These are phyloP conservation scores for Spinibarbus caldwelli DNA, from an alignment of 2,797 vertebrate genomes.

Conservation along the genomic window DNA sequence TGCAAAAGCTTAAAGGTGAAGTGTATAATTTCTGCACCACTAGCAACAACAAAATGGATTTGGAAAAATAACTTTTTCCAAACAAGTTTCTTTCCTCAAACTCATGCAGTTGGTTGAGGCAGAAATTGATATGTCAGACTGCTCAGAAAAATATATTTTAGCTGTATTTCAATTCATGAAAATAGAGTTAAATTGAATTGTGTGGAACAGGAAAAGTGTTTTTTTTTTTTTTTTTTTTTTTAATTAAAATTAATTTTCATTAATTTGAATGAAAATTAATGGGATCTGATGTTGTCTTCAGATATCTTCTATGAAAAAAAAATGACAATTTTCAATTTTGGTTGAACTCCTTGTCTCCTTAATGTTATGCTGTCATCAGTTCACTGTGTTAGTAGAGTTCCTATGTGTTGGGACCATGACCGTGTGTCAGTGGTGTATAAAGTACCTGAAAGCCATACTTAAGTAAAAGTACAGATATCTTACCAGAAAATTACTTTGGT, in stretches of 20 bases:
- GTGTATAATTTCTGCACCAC: neutral
- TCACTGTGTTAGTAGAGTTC: neutral
- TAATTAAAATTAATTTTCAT: neutral
- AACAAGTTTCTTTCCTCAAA: neutral
- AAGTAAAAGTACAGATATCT: too few relatives aligned
- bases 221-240: rapidly evolving
- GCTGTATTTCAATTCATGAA: neutral
- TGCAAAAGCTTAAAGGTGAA: neutral
- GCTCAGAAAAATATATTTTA: neutral
- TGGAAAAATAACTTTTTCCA: conserved; percentile 1
- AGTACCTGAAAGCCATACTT: too few relatives aligned
- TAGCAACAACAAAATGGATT: conserved; percentile 14
- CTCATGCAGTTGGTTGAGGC: neutral
- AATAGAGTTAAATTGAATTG: neutral
- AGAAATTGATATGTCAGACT: neutral
- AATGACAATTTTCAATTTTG: neutral
- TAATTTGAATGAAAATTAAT: neutral
- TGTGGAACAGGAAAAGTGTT: neutral
- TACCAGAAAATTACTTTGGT: too few relatives aligned
- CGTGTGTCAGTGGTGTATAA: too few relatives aligned
- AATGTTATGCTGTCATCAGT: neutral
- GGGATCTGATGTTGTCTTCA: neutral
- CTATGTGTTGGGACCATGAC: neutral
- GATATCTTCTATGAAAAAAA: neutral
- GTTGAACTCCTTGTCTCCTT: neutral